A percentile compares a stretch with the other conserved stretches of the same genome.
Evolutionary conservation across 2,888 invertebrate species (phyloP).

Genomic region (Acanthoscelides obtectus): DNA sequence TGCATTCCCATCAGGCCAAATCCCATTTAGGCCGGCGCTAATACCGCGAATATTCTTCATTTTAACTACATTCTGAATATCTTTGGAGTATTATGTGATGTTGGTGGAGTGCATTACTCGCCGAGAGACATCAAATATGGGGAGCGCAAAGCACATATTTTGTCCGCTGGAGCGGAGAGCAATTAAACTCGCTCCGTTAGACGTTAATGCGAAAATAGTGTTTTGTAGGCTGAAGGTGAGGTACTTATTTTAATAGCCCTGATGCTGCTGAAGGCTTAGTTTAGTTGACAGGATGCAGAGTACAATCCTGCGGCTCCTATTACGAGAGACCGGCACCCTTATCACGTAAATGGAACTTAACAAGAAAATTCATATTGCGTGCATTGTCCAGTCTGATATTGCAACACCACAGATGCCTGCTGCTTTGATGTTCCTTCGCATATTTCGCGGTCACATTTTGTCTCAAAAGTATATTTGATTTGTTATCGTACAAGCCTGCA

Average conservation of each 20-base stretch:
- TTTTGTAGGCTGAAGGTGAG: not conserved
- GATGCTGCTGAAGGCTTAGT: too few species aligned
- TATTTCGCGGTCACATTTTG: too few species aligned
- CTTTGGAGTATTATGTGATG: not conserved
- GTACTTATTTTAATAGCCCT: not conserved
- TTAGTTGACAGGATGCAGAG: too few species aligned
- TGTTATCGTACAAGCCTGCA: too few species aligned
- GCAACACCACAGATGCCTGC: too few species aligned
- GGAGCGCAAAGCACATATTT: not conserved
- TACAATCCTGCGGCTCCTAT: too few species aligned
- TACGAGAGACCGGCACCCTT: too few species aligned
- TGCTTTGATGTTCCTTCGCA: too few species aligned
- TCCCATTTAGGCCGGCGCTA: not conserved
- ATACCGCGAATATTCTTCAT: not conserved
- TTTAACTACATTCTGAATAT: not conserved
- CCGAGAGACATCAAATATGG: not conserved
- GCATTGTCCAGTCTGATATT: too few species aligned
- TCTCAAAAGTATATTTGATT: too few species aligned
- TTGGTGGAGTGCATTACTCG: not conserved
- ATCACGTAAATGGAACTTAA: too few species aligned
- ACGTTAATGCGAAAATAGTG: not conserved
- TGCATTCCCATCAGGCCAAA: not conserved
- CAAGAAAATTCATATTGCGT: too few species aligned
- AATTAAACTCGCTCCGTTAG: not conserved
- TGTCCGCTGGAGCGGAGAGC: not conserved